Conservation (phyloP, 2,888 invertebrate species). For the Melipona beecheii region DNA sequence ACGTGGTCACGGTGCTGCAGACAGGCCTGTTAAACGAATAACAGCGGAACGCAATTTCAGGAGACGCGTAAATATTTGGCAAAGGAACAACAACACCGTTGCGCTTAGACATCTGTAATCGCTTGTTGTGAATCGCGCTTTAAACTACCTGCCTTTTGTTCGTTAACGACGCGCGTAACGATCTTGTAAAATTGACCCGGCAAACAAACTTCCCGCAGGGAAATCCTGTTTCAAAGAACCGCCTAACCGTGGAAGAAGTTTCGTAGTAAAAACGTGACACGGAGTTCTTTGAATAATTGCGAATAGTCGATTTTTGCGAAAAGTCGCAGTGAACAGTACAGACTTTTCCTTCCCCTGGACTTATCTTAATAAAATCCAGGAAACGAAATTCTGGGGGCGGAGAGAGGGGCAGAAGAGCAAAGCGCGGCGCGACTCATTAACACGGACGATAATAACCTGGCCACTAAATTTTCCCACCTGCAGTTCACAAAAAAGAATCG, state of each 20-base stretch:
- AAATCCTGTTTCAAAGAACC: neutral
- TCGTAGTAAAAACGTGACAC: neutral
- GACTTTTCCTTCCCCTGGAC: no score
- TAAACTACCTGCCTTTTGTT: neutral
- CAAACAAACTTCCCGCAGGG: neutral
- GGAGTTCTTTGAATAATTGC: neutral
- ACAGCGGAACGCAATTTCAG: constrained; percentile 12
- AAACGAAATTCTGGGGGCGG: no score
- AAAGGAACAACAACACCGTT: no score
- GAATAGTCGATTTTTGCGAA: neutral
- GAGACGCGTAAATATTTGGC: constrained; percentile 10
- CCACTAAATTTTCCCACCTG: constrained; percentile 9
- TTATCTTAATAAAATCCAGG: constrained; percentile 19
- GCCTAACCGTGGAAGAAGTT: neutral
- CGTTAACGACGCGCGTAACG: neutral
- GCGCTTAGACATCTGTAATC: neutral
- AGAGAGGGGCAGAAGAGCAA: neutral
- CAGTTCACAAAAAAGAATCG: constrained; percentile 17
- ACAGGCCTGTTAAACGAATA: neutral
- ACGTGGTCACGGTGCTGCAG: neutral
- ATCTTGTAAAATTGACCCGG: neutral
- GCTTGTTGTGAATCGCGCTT: neutral
- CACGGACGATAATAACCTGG: constrained; percentile 11
- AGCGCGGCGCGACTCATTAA: constrained; percentile 18
- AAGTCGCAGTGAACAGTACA: neutral